Evolutionary conservation across 2,113 vertebrate species (phyloP).

Genomic region (Gobio gobio): DNA sequence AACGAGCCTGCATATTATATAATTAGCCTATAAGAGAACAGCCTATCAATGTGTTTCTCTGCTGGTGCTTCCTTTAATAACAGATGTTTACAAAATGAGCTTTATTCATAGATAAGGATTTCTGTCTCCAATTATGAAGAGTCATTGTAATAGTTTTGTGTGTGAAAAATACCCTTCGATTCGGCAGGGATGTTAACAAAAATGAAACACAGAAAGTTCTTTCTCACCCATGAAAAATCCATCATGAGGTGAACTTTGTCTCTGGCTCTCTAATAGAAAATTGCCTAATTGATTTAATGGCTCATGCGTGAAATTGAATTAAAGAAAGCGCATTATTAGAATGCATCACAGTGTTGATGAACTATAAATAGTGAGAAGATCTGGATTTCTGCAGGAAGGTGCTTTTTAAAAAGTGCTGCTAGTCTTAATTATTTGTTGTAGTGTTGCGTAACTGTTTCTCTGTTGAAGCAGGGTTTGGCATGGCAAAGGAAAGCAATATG

Average conservation of each 20-base stretch:
- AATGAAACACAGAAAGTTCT: neutral
- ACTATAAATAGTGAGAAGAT: neutral
- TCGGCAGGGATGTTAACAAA: neutral
- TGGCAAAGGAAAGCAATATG: constrained; percentile 54
- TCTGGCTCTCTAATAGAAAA: neutral
- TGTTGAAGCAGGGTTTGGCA: constrained; percentile 48
- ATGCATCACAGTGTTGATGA: neutral
- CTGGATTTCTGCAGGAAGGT: neutral
- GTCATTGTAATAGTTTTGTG: neutral
- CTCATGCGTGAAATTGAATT: neutral
- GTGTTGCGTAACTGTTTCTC: constrained; percentile 48
- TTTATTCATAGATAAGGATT: neutral
- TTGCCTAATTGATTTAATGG: neutral
- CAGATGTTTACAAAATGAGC: neutral
- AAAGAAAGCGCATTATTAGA: neutral
- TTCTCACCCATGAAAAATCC: neutral
- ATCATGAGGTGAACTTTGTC: constrained; percentile 1
- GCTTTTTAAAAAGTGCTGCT: neutral
- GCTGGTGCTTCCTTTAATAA: neutral
- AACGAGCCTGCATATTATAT: neutral
- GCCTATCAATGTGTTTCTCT: neutral
- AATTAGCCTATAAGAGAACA: neutral
- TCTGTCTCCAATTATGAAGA: neutral
- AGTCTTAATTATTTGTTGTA: neutral
- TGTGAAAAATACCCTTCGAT: neutral